Evolutionary conservation across 2,797 vertebrate genomes (phyloP).

Genomic region (Notoglanidium macrostoma): DNA sequence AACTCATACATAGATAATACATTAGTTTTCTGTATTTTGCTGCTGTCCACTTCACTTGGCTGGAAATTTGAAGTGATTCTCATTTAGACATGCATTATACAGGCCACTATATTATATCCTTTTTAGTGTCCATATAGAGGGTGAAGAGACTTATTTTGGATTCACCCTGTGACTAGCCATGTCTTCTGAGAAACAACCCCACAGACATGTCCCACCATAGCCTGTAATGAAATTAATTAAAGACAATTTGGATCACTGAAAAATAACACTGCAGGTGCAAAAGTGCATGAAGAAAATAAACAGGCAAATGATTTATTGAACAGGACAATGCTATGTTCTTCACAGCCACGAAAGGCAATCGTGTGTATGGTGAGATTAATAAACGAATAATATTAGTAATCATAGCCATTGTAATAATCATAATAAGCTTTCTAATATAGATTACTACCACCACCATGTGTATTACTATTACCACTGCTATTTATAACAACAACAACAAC

Average conservation of each 20-base stretch:
- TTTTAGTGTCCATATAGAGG: neutral
- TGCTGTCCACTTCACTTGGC: neutral
- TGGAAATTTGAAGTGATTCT: neutral
- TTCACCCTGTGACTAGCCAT: neutral
- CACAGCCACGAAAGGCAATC: neutral
- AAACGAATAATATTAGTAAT: neutral
- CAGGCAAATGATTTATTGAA: neutral
- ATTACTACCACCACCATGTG: neutral
- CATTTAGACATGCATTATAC: neutral
- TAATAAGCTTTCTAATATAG: neutral
- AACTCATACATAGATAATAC: neutral
- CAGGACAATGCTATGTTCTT: neutral
- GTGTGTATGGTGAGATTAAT: neutral
- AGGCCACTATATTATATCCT: neutral
- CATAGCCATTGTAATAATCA: neutral
- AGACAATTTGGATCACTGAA: neutral
- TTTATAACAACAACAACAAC: neutral
- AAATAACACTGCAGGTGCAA: neutral
- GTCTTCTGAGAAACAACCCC: neutral
- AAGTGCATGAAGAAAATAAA: neutral
- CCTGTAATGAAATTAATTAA: constrained; percentile 23
- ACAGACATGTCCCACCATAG: neutral
- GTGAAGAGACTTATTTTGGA: neutral
- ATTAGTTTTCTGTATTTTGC: neutral
- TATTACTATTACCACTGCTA: neutral